Evolutionary conservation across 2,113 vertebrate species (phyloP).

Genomic region (Uropsilus gracilis): DNA sequence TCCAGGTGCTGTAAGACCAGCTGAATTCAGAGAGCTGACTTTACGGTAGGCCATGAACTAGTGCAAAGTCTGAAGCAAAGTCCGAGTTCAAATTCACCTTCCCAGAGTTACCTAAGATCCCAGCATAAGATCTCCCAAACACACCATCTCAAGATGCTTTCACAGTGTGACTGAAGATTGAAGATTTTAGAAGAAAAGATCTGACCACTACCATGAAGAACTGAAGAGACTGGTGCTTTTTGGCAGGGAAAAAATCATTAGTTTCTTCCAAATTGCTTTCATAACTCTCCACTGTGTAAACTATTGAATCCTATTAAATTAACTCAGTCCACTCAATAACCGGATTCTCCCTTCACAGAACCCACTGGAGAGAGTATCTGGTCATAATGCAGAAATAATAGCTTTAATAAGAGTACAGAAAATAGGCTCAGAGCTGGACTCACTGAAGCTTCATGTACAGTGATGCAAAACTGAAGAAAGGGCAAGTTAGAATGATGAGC

Average conservation of each 20-base stretch:
- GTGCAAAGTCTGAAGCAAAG: constrained; percentile 2
- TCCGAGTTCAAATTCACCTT: not conserved
- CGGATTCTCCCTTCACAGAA: not conserved
- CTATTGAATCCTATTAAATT: constrained; percentile 34
- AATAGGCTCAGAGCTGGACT: constrained; percentile 35
- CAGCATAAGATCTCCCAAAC: not conserved
- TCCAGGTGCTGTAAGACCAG: not conserved
- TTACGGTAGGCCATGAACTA: not conserved
- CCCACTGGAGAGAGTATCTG: not conserved
- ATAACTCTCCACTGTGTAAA: constrained; percentile 30
- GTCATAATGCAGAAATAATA: constrained; percentile 33
- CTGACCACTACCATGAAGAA: constrained; percentile 5
- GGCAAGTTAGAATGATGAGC: constrained; percentile 15
- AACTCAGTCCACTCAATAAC: constrained; percentile 47
- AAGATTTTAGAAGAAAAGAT: not conserved
- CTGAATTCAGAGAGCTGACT: not conserved
- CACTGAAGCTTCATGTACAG: constrained; percentile 5
- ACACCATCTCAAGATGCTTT: not conserved
- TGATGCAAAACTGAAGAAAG: constrained; percentile 28
- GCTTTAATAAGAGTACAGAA: constrained; percentile 51
- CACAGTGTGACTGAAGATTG: not conserved
- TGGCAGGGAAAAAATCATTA: not conserved
- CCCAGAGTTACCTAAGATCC: not conserved
- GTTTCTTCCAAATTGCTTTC: constrained; percentile 57
- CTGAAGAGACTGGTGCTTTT: not conserved